Conservation (phyloP, 2,888 invertebrate species). For the Shargacucullia verbasci region DNA sequence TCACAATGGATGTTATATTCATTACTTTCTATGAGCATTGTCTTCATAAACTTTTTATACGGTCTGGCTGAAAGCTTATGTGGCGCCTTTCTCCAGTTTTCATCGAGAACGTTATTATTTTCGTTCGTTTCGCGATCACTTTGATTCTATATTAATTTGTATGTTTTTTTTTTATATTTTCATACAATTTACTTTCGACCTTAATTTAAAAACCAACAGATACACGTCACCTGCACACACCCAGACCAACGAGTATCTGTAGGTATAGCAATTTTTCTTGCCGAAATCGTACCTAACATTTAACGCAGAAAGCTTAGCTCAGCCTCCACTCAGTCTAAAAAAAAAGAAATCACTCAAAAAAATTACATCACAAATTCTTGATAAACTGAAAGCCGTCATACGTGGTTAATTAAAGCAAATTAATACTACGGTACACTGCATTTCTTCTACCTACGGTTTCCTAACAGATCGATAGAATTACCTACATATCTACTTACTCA, state of each 20-base stretch:
- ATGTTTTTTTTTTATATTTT: too few relatives aligned
- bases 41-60: slow-evolving; percentile 42
- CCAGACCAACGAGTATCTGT: too few relatives aligned
- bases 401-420: slow-evolving; percentile 13
- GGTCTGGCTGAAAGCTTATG: slow-evolving; percentile 17
- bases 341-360: too few relatives aligned
- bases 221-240: too few relatives aligned
- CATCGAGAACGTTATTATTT: slow-evolving; percentile 29
- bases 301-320: too few relatives aligned
- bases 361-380: neutral
- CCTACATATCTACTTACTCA: slow-evolving; percentile 9
- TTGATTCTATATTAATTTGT: too few relatives aligned
- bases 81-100: slow-evolving; percentile 42
- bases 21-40: slow-evolving; percentile 59
- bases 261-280: too few relatives aligned
- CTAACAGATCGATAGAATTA: slow-evolving; percentile 36
- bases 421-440: neutral
- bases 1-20: slow-evolving; percentile 62
- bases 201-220: too few relatives aligned
- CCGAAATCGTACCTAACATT: too few relatives aligned
- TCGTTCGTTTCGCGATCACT: slow-evolving; percentile 3
- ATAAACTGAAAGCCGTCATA: neutral
- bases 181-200: too few relatives aligned
- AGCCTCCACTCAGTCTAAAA: too few relatives aligned
- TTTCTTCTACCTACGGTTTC: slow-evolving; percentile 13